Evolutionary conservation across 1,140 invertebrate genomes (phyloP).

Genomic region (Lasaia peninsularis): DNA sequence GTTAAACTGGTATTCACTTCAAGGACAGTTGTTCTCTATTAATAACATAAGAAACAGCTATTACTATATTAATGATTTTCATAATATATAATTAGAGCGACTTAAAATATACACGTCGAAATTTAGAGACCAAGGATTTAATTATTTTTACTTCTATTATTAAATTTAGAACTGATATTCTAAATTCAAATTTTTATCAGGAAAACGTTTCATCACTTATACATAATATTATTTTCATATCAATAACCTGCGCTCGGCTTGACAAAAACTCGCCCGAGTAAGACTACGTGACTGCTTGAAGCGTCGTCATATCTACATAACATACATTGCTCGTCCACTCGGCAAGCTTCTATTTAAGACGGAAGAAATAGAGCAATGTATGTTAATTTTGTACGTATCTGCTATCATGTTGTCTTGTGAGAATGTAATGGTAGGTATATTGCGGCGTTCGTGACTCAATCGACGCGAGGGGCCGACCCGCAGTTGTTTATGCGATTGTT

Average conservation of each 20-base stretch:
- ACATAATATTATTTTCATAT: slow-evolving; percentile 1
- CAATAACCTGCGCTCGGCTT: slow-evolving; percentile 8
- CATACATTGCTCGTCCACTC: neutral
- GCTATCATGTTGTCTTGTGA: neutral
- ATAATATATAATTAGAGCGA: neutral
- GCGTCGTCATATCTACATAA: neutral
- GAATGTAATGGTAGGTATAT: slow-evolving; percentile 1
- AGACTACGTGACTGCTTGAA: neutral
- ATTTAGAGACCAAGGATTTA: neutral
- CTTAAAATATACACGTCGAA: neutral
- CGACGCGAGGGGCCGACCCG: slow-evolving; percentile 5
- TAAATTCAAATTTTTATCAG: slow-evolving; percentile 5
- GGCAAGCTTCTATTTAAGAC: neutral
- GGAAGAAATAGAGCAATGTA: neutral
- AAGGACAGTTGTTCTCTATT: neutral
- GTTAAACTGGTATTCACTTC: neutral
- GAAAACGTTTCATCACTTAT: slow-evolving; percentile 2
- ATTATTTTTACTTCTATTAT: neutral
- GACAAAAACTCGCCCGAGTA: slow-evolving; percentile 6
- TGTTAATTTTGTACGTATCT: neutral
- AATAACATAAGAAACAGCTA: neutral
- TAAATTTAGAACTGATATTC: neutral
- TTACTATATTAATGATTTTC: neutral
- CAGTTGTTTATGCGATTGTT: slow-evolving; percentile 2
- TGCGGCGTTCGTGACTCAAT: slow-evolving; percentile 10